Conservation (phyloP, 2,888 invertebrate species). For the Apotomis capreana region DNA sequence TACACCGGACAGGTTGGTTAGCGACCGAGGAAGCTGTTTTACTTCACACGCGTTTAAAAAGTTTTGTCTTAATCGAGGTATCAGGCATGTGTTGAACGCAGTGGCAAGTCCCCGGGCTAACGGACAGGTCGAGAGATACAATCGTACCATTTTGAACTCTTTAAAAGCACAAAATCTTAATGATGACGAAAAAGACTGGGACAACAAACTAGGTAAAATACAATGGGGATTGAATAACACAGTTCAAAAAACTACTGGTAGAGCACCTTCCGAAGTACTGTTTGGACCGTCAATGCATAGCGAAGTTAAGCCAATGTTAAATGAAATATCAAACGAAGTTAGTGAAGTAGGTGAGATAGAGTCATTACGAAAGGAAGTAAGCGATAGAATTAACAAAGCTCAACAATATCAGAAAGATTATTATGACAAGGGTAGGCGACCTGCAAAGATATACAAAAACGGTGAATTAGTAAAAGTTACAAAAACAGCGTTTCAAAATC, state of each 20-base stretch:
- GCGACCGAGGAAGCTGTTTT: no score
- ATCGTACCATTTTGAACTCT: no score
- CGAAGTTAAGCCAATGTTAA: background rate
- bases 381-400: background rate
- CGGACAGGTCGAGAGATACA: no score
- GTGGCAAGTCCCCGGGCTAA: no score
- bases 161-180: background rate
- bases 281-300: no score
- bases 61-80: no score
- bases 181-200: conserved; percentile 4
- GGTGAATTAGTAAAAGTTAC: conserved; percentile 26
- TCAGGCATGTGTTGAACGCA: no score
- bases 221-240: background rate
- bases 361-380: background rate
- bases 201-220: background rate
- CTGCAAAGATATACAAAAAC: conserved; percentile 8
- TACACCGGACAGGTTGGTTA: no score
- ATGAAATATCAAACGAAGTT: background rate
- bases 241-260: no score
- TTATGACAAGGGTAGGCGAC: background rate
- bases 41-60: no score
- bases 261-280: no score
- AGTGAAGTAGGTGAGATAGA: background rate
- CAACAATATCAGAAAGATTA: background rate
- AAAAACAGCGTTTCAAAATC: no score